Evolutionary conservation across 1,140 invertebrate species (phyloP).

Genomic region (Heliconius eleuchia): DNA sequence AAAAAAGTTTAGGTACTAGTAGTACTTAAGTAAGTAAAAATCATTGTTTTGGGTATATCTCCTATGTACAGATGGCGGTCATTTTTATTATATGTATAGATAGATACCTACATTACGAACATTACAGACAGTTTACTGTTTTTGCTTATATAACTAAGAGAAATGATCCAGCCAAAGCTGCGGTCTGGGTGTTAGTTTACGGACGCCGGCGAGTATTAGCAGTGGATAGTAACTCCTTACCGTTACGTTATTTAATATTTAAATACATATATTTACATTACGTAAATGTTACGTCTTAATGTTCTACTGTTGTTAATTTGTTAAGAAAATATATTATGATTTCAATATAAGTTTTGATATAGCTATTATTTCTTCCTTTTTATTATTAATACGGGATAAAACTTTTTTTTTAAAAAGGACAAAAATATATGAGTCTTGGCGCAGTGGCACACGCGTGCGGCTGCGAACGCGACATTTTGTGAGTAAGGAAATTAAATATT

Average conservation of each 20-base stretch:
- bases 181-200: conserved; percentile 49
- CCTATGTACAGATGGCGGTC: no score
- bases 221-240: not conserved
- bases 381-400: no score
- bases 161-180: conserved; percentile 32
- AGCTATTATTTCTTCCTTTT: no score
- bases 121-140: not conserved
- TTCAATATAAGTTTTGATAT: not conserved
- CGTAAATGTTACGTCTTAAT: not conserved
- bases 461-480: no score
- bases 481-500: no score
- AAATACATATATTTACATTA: conserved; percentile 7
- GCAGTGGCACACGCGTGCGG: no score
- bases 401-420: no score
- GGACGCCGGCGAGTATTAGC: conserved; percentile 13
- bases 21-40: no score
- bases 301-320: not conserved
- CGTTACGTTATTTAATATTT: conserved; percentile 27
- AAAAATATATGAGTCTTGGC: no score
- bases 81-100: no score
- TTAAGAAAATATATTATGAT: not conserved
- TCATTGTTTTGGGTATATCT: no score
- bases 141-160: conserved; percentile 29
- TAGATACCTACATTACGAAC: not conserved
- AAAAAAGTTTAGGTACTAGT: no score